Percentiles rank a stretch among this genome's conserved stretches.
Conservation (phyloP, 2,888 invertebrate species). For the Cephus pygmeus region DNA sequence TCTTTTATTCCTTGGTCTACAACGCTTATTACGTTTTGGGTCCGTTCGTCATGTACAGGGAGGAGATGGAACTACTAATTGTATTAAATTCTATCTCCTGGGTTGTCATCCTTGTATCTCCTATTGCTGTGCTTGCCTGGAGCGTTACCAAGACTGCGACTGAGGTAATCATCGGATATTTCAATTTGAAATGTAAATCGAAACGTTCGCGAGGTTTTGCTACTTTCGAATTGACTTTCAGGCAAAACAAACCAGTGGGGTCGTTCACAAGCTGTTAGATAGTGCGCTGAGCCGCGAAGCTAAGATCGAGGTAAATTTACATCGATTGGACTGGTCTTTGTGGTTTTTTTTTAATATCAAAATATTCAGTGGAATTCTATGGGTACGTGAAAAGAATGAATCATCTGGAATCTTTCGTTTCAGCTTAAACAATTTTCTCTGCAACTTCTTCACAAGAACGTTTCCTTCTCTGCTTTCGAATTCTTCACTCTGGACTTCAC, state of each 20-base stretch:
- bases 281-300: constrained; percentile 15
- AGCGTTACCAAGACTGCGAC: constrained; percentile 8
- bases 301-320: constrained; percentile 27
- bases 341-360: background rate
- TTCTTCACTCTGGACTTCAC: constrained; percentile 50
- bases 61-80: background rate
- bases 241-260: constrained; percentile 21
- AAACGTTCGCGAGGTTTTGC: fast-evolving
- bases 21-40: constrained; percentile 20
- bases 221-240: constrained; percentile 12
- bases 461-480: constrained; percentile 51
- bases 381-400: background rate
- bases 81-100: constrained; percentile 1
- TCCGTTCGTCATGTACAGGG: constrained; percentile 9
- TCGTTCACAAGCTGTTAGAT: constrained; percentile 24
- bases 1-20: constrained; percentile 27
- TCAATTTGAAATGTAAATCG: background rate
- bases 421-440: constrained; percentile 53
- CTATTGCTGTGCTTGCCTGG: constrained; percentile 21
- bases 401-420: constrained; percentile 19
- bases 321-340: background rate
- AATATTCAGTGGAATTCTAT: background rate
- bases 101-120: constrained; percentile 12
- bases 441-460: constrained; percentile 44
- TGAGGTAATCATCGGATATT: constrained; percentile 13